Evolutionary conservation across 2,797 vertebrate genomes (phyloP).

Genomic region (Huso huso): DNA sequence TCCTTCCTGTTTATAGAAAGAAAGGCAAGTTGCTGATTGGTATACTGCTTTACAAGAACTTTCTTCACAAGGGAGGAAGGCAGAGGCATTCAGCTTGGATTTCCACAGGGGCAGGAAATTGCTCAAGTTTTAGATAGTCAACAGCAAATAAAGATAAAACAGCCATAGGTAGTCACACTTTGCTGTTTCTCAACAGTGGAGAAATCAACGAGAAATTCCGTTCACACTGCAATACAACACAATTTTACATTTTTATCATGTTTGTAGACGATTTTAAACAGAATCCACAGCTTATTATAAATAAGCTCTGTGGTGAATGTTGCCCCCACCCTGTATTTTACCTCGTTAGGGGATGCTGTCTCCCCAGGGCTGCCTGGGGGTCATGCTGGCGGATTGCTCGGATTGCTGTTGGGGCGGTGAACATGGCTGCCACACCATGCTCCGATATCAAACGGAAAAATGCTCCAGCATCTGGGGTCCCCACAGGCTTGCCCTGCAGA

Average conservation of each 20-base stretch:
- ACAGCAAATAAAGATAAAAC: too few species aligned
- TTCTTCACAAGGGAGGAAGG: neutral
- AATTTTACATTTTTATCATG: too few species aligned
- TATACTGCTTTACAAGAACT: neutral
- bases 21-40: neutral
- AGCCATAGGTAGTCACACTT: too few species aligned
- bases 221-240: too few species aligned
- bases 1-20: neutral
- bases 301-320: too few species aligned
- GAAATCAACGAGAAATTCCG: too few species aligned
- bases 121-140: too few species aligned
- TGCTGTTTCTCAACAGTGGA: too few species aligned
- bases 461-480: constrained; percentile 85
- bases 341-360: constrained; percentile 73
- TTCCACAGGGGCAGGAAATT: too few species aligned
- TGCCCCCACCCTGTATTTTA: constrained; percentile 35
- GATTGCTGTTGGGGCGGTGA: constrained; percentile 88
- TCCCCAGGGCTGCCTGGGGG: constrained; percentile 64
- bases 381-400: constrained; percentile 94
- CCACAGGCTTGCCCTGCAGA: constrained; percentile 88
- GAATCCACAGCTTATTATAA: too few species aligned
- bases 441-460: constrained; percentile 91
- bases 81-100: too few species aligned
- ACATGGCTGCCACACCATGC: constrained; percentile 74
- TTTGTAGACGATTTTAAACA: too few species aligned